phyloP scores from a whole-genome alignment of 2,113 vertebrate genomes.

The Mohoua ochrocephala region DNA sequence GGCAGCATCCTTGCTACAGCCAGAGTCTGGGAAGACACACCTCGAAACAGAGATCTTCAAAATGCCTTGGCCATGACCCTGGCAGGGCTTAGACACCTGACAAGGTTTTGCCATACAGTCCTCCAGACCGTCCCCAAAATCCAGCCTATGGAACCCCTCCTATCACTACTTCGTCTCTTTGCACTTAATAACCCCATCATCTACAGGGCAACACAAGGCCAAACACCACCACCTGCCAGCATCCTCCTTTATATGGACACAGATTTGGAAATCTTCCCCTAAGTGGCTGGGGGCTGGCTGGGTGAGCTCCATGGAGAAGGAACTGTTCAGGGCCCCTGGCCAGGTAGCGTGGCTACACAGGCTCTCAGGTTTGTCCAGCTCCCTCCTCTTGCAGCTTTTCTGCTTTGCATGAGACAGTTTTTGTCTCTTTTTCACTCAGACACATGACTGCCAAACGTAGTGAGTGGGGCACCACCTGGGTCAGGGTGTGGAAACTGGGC shows the following conservation, averaged over 20 bases:
- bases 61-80: not conserved
- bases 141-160: not conserved
- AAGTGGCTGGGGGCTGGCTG: not conserved
- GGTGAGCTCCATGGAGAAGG: not conserved
- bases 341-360: rapidly evolving
- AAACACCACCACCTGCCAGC: not conserved
- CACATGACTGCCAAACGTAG: not conserved
- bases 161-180: not conserved
- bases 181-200: not conserved
- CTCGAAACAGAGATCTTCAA: not conserved
- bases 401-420: constrained; percentile 20
- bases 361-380: not conserved
- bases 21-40: not conserved
- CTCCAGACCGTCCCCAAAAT: not conserved
- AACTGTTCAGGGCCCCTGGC: not conserved
- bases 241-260: not conserved
- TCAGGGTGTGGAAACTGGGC: not conserved
- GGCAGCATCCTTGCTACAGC: not conserved
- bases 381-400: not conserved
- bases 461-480: not conserved
- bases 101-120: not conserved
- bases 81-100: not conserved
- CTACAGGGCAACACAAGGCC: not conserved
- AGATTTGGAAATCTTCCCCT: not conserved
- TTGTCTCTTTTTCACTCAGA: constrained; percentile 7